phyloP scores from a whole-genome alignment of 1,140 invertebrate genomes.

The Drosophila kohkoa region DNA sequence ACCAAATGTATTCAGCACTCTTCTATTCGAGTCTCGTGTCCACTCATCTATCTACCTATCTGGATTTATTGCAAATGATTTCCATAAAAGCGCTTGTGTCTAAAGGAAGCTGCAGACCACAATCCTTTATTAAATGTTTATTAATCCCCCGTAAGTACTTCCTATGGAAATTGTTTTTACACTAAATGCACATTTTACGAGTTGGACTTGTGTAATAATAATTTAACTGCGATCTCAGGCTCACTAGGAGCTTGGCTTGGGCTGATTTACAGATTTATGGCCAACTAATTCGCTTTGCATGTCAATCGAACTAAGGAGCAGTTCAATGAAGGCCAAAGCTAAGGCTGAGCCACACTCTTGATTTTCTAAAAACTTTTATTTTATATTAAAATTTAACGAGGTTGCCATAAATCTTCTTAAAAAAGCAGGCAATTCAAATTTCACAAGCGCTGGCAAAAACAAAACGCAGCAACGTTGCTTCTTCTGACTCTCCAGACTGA shows the following conservation, averaged over 20 bases:
- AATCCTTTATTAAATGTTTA: not conserved
- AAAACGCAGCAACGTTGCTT: slow-evolving; percentile 36
- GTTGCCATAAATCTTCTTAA: slow-evolving; percentile 81
- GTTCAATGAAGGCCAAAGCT: not conserved
- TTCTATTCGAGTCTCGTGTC: not conserved
- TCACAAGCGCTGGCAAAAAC: slow-evolving; percentile 49
- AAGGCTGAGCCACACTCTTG: slow-evolving; percentile 19
- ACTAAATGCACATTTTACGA: slow-evolving; percentile 38
- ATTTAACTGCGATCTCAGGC: not conserved
- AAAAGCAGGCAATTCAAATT: slow-evolving; percentile 84
- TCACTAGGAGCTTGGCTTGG: not conserved
- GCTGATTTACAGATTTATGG: slow-evolving; percentile 67
- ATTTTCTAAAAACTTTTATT: slow-evolving; percentile 66
- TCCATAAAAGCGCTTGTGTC: not conserved
- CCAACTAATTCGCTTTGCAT: slow-evolving; percentile 78
- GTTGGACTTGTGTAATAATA: slow-evolving; percentile 67
- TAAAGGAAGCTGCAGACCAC: not conserved
- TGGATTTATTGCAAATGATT: not conserved
- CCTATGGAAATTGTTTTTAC: not conserved
- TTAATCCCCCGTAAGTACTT: not conserved
- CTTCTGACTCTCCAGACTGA: not conserved
- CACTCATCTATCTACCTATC: not conserved
- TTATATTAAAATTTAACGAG: slow-evolving; percentile 84
- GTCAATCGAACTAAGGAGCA: slow-evolving; percentile 56
- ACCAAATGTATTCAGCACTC: not conserved